Conservation (phyloP, 2,888 invertebrate genomes). For the Lucinisca nassula region DNA sequence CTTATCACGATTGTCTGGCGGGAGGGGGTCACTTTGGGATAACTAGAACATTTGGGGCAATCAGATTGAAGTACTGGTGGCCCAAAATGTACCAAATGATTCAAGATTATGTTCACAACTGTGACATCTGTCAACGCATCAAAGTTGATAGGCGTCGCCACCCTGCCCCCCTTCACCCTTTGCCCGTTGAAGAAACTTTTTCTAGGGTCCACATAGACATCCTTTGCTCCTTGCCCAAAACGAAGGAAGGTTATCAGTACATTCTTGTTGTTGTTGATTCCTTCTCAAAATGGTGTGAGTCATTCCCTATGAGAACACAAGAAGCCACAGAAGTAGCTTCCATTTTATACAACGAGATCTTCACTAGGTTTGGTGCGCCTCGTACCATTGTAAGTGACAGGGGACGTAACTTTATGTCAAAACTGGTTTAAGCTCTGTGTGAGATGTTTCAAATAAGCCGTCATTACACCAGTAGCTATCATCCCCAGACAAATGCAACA, state of each 20-base stretch:
- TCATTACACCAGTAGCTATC: slow-evolving; percentile 54
- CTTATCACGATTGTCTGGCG: slow-evolving; percentile 46
- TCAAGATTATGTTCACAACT: slow-evolving; percentile 46
- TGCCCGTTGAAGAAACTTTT: slow-evolving; percentile 48
- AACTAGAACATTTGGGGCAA: slow-evolving; percentile 29
- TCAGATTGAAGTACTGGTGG: slow-evolving; percentile 56
- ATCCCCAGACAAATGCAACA: slow-evolving; percentile 59
- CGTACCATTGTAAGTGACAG: slow-evolving; percentile 41
- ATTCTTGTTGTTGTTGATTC: slow-evolving; percentile 60
- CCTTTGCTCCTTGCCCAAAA: slow-evolving; percentile 51
- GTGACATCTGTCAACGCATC: slow-evolving; percentile 55
- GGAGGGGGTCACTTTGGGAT: slow-evolving; percentile 54
- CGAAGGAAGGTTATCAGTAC: slow-evolving; percentile 53
- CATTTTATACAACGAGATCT: slow-evolving; percentile 55
- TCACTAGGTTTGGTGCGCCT: slow-evolving; percentile 61
- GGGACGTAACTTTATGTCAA: slow-evolving; percentile 53
- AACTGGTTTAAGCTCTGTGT: slow-evolving; percentile 47
- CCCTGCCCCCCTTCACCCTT: slow-evolving; percentile 37
- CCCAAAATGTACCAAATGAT: slow-evolving; percentile 61
- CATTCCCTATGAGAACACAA: slow-evolving; percentile 60
- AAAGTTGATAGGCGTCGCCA: slow-evolving; percentile 29
- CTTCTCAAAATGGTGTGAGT: slow-evolving; percentile 67
- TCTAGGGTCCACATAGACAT: slow-evolving; percentile 60
- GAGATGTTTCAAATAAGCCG: slow-evolving; percentile 58
- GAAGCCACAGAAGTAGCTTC: slow-evolving; percentile 55